Evolutionary conservation across 1,140 invertebrate genomes (phyloP), one percentile per base, ranked within the genome.

Genomic region (Plodia interpunctella): DNA sequence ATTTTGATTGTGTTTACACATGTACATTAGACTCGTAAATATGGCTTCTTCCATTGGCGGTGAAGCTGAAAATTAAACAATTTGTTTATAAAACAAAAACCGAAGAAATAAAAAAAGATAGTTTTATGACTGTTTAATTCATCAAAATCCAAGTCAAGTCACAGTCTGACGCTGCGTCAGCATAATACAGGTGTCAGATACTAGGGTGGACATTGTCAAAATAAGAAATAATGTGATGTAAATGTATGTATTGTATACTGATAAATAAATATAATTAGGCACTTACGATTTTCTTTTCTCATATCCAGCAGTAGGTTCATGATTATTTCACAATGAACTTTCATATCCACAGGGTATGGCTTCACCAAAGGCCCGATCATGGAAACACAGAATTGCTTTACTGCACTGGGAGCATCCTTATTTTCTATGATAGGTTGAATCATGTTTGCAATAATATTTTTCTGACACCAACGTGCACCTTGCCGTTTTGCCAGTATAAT

Each of bases 401-500:
- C 63, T 50, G 44, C 60, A 5, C 70, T 49, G 5, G 71, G 57
- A 9, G 59, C 52, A 28, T 60, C 65, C n/a, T 68, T 58, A 35
- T 81, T 68, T 21, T 86, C 77, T 44, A 90, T 79, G 4, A 87
- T 70, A 9, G 89, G 85, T 49, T 83, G 21, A 20, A 90, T 53
- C 49, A 83, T 67, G 56, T 83, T 78, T 44, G 79, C 74, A n/a
- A 90, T 74, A 17, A 90, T 80, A 55, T 87, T 74, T 55, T 81
- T 90, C 57, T 87, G 80, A 60, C 83, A 85, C 87, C 85, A 89
- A 28, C 72, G 70, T 0, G 82, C 65, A 8, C 88, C 90, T 20
- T 77, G 74, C 4, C 87, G 75, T 63, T 90, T 90, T 3, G 76
- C 80, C 30, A 90, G 66, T 54, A 90, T 74, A 51, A 90, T 70